Conservation (phyloP, 1,140 invertebrate species). For the Luehdorfia chinensis region DNA sequence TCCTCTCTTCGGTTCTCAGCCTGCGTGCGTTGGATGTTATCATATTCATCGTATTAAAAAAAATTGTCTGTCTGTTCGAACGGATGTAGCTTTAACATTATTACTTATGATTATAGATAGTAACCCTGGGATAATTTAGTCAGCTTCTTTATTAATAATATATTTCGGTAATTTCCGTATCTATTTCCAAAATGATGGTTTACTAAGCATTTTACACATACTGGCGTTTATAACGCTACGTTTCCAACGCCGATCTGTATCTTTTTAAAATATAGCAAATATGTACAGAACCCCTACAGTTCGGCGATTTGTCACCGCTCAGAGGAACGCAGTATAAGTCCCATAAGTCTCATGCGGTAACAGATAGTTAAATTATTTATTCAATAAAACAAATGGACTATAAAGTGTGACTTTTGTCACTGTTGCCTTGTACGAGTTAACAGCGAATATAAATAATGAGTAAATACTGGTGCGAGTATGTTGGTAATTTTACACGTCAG, state of each 20-base stretch:
- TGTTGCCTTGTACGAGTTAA: slow-evolving; percentile 51
- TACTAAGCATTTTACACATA: neutral
- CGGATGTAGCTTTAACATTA: too few relatives aligned
- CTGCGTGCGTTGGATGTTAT: too few relatives aligned
- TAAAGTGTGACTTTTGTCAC: slow-evolving; percentile 69
- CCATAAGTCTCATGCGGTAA: slow-evolving; percentile 26
- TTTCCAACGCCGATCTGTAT: neutral
- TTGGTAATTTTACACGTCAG: slow-evolving; percentile 30
- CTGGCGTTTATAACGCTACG: neutral
- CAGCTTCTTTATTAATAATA: too few relatives aligned
- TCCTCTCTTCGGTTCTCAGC: too few relatives aligned
- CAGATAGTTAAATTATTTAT: slow-evolving; percentile 65
- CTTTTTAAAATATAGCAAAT: neutral
- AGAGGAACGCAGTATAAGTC: too few relatives aligned
- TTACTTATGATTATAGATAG: too few relatives aligned
- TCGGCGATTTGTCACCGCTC: slow-evolving; percentile 41
- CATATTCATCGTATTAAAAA: too few relatives aligned
- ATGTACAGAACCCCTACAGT: slow-evolving; percentile 38
- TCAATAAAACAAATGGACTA: slow-evolving; percentile 68
- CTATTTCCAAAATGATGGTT: too few relatives aligned
- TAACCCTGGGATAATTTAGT: too few relatives aligned
- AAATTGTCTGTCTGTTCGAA: too few relatives aligned
- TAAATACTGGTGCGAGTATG: slow-evolving; percentile 17
- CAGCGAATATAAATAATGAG: slow-evolving; percentile 52
- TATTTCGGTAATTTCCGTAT: too few relatives aligned